phyloP scores from a whole-genome alignment of 2,888 invertebrate genomes.

The Metacarcinus magister region DNA sequence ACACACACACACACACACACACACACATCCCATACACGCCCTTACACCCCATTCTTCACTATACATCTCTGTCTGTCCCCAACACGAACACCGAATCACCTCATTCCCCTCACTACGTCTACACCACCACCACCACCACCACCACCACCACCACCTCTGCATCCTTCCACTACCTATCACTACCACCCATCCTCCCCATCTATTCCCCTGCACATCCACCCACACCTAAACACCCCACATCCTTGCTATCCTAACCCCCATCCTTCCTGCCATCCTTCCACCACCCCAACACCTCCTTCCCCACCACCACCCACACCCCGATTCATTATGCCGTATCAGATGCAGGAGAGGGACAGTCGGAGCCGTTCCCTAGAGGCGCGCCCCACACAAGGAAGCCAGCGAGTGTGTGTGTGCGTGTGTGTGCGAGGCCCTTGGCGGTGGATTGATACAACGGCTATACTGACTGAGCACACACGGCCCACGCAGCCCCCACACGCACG shows the following conservation, averaged over 20 bases:
- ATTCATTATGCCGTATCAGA: constrained; percentile 65
- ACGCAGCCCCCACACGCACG: constrained; percentile 65
- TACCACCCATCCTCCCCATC: not conserved
- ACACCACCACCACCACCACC: no score
- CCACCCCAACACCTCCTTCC: not conserved
- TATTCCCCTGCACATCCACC: not conserved
- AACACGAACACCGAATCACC: no score
- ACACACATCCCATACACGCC: no score
- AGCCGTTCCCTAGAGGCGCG: not conserved
- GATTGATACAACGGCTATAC: constrained; percentile 73
- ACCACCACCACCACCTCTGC: no score
- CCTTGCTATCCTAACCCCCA: not conserved
- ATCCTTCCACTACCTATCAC: not conserved
- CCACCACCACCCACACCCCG: not conserved
- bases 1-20: no score
- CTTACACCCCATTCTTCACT: no score
- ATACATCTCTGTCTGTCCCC: no score
- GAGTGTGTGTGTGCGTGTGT: constrained; percentile 54
- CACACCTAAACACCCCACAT: not conserved
- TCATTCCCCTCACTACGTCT: no score
- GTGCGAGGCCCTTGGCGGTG: constrained; percentile 58
- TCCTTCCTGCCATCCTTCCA: not conserved
- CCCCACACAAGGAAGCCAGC: not conserved
- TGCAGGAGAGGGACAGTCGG: constrained; percentile 14
- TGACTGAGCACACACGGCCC: constrained; percentile 61